phyloP scores from a whole-genome alignment of 2,113 vertebrate genomes.

The Cygnus buccinator region DNA sequence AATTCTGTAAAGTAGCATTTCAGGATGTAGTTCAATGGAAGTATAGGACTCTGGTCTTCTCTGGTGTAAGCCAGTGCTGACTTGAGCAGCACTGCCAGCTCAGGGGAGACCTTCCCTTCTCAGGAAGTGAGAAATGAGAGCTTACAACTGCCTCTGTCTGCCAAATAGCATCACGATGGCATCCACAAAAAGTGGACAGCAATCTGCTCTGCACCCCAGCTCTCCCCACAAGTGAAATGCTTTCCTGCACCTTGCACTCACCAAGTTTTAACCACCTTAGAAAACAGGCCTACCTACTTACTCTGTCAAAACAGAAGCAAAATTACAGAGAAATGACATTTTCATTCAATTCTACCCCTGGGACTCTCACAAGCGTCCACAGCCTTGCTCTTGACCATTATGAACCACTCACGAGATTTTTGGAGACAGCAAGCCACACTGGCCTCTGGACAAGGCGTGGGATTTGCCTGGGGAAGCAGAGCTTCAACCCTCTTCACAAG shows the following conservation, averaged over 20 bases:
- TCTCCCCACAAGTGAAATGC: neutral
- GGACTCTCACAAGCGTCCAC: neutral
- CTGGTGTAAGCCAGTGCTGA: neutral
- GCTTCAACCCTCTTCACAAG: rapidly evolving
- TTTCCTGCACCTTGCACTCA: neutral
- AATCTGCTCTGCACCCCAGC: neutral
- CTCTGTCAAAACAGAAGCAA: neutral
- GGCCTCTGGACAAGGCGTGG: neutral
- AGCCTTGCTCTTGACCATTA: neutral
- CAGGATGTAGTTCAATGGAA: rapidly evolving
- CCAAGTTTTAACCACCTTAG: neutral
- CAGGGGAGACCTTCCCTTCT: neutral
- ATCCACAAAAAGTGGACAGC: neutral
- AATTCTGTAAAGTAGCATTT: neutral
- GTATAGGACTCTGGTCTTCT: neutral
- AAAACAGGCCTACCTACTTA: neutral
- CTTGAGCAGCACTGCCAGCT: neutral
- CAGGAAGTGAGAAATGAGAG: neutral
- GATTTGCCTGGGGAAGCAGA: neutral
- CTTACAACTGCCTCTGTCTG: neutral
- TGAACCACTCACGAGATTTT: neutral
- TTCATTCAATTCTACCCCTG: neutral
- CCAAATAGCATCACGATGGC: neutral
- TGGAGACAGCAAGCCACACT: neutral
- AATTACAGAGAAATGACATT: neutral